Conservation (phyloP, 2,888 invertebrate genomes). For the Dasysyrphus albostriatus region DNA sequence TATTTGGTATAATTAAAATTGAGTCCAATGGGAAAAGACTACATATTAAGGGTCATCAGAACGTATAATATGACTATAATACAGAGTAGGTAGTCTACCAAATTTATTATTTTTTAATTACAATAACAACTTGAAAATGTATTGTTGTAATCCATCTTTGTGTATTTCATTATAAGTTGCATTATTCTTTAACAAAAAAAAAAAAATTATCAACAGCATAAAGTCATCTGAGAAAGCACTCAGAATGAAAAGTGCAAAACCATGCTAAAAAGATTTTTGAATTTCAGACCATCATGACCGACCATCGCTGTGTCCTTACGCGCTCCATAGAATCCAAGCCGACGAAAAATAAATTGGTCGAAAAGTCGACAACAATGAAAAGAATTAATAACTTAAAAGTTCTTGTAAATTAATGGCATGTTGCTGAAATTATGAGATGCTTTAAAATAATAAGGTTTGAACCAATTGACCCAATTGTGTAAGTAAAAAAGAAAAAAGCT, state of each 20-base stretch:
- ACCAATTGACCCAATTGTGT: background rate
- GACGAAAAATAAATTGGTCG: background rate
- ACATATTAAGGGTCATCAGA: constrained; percentile 2
- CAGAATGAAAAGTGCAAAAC: constrained; percentile 26
- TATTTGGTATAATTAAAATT: background rate
- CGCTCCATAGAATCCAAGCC: background rate
- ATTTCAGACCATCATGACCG: background rate
- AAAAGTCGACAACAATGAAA: constrained; percentile 14
- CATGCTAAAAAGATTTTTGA: constrained; percentile 5
- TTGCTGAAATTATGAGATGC: background rate
- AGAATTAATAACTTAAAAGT: constrained; percentile 13
- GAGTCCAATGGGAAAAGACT: constrained; percentile 6
- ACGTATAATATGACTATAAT: too few species aligned
- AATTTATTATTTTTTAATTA: constrained; percentile 13
- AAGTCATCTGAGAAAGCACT: constrained; percentile 31
- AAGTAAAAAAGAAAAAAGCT: background rate
- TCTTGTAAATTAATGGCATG: background rate
- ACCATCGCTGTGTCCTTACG: background rate
- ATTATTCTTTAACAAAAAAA: background rate
- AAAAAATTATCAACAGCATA: constrained; percentile 5
- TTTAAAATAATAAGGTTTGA: background rate
- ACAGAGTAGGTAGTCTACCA: background rate
- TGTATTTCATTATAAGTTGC: background rate
- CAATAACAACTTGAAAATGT: constrained; percentile 15
- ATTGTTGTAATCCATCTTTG: constrained; percentile 24